Evolutionary conservation across 2,888 invertebrate species (phyloP).

Genomic region (Heliothis peltigera): DNA sequence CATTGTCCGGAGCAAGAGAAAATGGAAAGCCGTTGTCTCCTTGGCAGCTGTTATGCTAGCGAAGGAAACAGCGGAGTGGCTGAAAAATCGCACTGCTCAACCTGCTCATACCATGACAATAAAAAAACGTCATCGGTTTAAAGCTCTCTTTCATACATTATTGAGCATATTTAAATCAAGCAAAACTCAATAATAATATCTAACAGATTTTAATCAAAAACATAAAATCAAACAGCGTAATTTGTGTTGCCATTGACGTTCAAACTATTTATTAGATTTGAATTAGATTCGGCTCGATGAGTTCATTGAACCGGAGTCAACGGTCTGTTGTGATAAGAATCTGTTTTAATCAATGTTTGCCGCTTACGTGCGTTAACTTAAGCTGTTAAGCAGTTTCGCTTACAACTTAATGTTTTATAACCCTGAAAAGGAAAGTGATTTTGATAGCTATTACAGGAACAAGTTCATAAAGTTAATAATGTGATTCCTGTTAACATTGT

Average conservation of each 20-base stretch:
- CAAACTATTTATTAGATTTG: slow-evolving; percentile 51
- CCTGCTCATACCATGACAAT: too few relatives aligned
- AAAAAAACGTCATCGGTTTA: too few relatives aligned
- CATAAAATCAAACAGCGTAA: slow-evolving; percentile 51
- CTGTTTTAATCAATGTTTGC: slow-evolving; percentile 56
- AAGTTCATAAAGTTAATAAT: background rate
- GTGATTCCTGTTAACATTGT: background rate
- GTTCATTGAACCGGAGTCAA: slow-evolving; percentile 61
- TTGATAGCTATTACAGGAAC: slow-evolving; percentile 13
- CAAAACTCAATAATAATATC: background rate
- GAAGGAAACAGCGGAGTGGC: too few relatives aligned
- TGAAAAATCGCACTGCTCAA: too few relatives aligned
- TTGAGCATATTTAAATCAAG: background rate
- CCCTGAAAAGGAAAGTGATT: slow-evolving; percentile 2
- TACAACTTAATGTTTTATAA: slow-evolving; percentile 15
- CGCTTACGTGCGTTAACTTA: slow-evolving; percentile 3
- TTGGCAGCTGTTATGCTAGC: too few relatives aligned
- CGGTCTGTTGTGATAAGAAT: slow-evolving; percentile 64
- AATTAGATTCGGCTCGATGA: slow-evolving; percentile 49
- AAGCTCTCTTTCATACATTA: background rate
- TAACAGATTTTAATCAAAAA: slow-evolving; percentile 25
- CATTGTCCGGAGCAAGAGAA: too few relatives aligned
- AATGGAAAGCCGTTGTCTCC: too few relatives aligned
- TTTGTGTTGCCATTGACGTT: slow-evolving; percentile 33
- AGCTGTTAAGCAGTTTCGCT: slow-evolving; percentile 15